Evolutionary conservation across 2,113 vertebrate species (phyloP).

Genomic region (Hipposideros armiger): DNA sequence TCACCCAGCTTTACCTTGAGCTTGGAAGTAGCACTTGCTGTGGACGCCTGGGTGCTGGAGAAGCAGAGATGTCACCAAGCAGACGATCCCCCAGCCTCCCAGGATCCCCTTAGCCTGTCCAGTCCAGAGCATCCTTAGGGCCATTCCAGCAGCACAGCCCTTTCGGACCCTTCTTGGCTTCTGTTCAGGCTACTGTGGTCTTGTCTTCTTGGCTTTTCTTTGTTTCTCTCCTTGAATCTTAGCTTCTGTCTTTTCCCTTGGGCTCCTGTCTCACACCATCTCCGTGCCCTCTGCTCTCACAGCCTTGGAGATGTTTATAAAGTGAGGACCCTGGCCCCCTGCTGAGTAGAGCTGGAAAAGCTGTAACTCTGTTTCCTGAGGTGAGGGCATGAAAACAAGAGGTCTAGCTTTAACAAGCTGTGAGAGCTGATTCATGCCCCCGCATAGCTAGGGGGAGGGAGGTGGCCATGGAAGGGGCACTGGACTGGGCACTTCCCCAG

Average conservation of each 20-base stretch:
- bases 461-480: slow-evolving; percentile 66
- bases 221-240: slow-evolving; percentile 77
- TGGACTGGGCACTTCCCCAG: slow-evolving; percentile 66
- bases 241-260: slow-evolving; percentile 47
- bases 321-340: slow-evolving; percentile 90
- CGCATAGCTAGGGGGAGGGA: slow-evolving; percentile 68
- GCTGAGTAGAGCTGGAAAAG: slow-evolving; percentile 89
- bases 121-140: slow-evolving; percentile 74
- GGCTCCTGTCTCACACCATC: slow-evolving; percentile 76
- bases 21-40: slow-evolving; percentile 94
- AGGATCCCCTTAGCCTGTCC: slow-evolving; percentile 81
- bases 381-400: slow-evolving; percentile 90
- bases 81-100: slow-evolving; percentile 85
- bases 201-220: slow-evolving; percentile 79
- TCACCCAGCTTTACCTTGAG: slow-evolving; percentile 90
- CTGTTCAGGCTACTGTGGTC: slow-evolving; percentile 70
- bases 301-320: slow-evolving; percentile 89
- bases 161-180: slow-evolving; percentile 75
- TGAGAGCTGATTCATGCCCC: slow-evolving; percentile 91
- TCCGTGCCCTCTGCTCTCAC: slow-evolving; percentile 75
- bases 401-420: slow-evolving; percentile 90
- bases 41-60: slow-evolving; percentile 87
- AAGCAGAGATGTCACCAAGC: slow-evolving; percentile 83
- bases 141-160: slow-evolving; percentile 49
- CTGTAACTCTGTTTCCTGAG: slow-evolving; percentile 90